Conservation (phyloP, 2,797 vertebrate species). For the Prunella strophiata region DNA sequence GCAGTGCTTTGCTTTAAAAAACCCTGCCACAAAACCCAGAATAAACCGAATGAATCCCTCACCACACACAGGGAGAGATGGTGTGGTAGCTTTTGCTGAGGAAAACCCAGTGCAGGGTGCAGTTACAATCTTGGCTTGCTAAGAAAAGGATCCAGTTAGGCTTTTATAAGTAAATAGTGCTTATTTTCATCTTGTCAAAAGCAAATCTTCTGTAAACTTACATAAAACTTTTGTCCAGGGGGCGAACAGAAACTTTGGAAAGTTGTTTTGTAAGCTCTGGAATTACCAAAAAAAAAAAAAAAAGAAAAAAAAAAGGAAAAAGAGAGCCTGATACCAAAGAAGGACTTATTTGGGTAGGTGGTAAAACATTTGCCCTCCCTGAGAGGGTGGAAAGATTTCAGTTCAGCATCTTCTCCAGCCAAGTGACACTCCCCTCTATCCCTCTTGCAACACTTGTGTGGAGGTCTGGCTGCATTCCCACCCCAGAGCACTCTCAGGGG, state of each 20-base stretch:
- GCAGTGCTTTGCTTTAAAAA: background rate
- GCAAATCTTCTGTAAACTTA: conserved; percentile 48
- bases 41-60: background rate
- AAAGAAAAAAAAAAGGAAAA: background rate
- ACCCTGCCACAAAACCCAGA: background rate
- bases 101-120: background rate
- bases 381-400: conserved; percentile 1
- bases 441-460: background rate
- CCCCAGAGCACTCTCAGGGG: background rate
- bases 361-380: conserved; percentile 10
- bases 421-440: background rate
- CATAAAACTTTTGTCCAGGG: background rate
- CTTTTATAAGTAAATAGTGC: conserved; percentile 57
- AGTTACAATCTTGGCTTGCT: conserved; percentile 54
- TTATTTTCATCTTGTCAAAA: conserved; percentile 48
- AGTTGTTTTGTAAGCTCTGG: conserved; percentile 55
- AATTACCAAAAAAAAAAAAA: conserved; percentile 17
- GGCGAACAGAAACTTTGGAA: conserved; percentile 56
- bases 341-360: conserved; percentile 23
- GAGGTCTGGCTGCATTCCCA: background rate
- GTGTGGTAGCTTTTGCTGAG: background rate
- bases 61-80: background rate
- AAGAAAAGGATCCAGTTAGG: conserved; percentile 35
- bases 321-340: conserved; percentile 7
- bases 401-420: conserved; percentile 20